phyloP scores from a whole-genome alignment of 2,888 invertebrate genomes.

The Tillus elongatus region DNA sequence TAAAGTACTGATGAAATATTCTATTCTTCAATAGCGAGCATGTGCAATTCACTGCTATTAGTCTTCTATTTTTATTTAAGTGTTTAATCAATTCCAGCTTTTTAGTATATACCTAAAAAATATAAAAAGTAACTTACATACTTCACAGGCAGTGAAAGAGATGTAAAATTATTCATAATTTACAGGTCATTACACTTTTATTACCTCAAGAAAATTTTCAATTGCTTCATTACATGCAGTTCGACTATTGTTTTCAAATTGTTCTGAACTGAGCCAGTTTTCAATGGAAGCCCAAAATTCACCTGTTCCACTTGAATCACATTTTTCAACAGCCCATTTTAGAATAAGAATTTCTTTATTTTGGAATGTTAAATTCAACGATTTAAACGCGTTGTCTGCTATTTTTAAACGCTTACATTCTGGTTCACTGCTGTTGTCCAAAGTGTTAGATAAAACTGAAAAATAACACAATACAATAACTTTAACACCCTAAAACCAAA shows the following conservation, averaged over 20 bases:
- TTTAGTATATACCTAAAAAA: too few relatives aligned
- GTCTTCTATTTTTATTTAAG: too few relatives aligned
- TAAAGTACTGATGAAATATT: conserved; percentile 30
- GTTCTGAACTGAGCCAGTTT: conserved; percentile 27
- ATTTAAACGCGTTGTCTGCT: conserved; percentile 31
- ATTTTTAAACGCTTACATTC: conserved; percentile 30
- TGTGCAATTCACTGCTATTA: too few relatives aligned
- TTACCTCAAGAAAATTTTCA: conserved; percentile 18
- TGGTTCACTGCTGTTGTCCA: conserved; percentile 29
- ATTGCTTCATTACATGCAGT: conserved; percentile 29
- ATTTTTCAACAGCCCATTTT: conserved; percentile 26
- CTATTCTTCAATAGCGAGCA: too few relatives aligned
- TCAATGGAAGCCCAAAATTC: conserved; percentile 24
- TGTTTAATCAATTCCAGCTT: too few relatives aligned
- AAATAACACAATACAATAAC: too few relatives aligned
- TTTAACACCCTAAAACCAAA: too few relatives aligned
- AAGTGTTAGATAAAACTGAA: conserved; percentile 28
- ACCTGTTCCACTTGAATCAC: conserved; percentile 15
- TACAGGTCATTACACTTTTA: too few relatives aligned
- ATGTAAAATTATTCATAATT: too few relatives aligned
- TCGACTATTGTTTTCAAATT: conserved; percentile 27
- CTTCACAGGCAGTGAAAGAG: too few relatives aligned
- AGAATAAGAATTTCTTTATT: conserved; percentile 28
- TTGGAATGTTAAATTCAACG: conserved; percentile 24
- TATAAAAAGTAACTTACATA: too few relatives aligned